Percentiles rank a stretch among this genome's conserved stretches.
These are phyloP conservation scores for Eledone cirrhosa DNA, from an alignment of 2,888 invertebrate species.

Conservation along the genomic window DNA sequence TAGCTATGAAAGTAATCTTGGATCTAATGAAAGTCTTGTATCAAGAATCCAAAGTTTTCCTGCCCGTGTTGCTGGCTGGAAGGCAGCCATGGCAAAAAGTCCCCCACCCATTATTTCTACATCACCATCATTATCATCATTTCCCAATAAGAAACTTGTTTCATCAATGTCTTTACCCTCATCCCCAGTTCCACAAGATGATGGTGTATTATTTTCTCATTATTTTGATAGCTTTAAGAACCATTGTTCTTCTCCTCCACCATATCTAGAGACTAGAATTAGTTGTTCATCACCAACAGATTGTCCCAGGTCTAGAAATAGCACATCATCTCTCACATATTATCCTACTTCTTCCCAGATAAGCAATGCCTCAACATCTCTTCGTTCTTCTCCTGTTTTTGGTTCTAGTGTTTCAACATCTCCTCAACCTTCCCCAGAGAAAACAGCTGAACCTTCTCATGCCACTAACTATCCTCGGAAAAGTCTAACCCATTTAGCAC, in stretches of 20 bases:
- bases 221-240: too few relatives aligned
- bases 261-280: too few relatives aligned
- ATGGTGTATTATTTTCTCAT: not conserved
- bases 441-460: not conserved
- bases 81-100: not conserved
- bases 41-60: constrained; percentile 17
- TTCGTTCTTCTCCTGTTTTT: too few relatives aligned
- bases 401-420: not conserved
- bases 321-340: too few relatives aligned
- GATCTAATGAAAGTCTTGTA: constrained; percentile 24
- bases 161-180: not conserved
- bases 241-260: too few relatives aligned
- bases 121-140: not conserved
- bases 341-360: too few relatives aligned
- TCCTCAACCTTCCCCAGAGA: not conserved
- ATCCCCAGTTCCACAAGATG: not conserved
- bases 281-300: too few relatives aligned
- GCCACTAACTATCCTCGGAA: not conserved
- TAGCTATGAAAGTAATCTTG: constrained; percentile 27
- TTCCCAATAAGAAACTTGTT: not conserved
- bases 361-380: too few relatives aligned
- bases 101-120: not conserved
- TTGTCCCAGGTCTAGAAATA: too few relatives aligned
- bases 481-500: not conserved
- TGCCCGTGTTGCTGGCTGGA: not conserved